These are phyloP conservation scores for Habrosyne pyritoides DNA, from an alignment of 2,888 invertebrate genomes.

Conservation along the genomic window DNA sequence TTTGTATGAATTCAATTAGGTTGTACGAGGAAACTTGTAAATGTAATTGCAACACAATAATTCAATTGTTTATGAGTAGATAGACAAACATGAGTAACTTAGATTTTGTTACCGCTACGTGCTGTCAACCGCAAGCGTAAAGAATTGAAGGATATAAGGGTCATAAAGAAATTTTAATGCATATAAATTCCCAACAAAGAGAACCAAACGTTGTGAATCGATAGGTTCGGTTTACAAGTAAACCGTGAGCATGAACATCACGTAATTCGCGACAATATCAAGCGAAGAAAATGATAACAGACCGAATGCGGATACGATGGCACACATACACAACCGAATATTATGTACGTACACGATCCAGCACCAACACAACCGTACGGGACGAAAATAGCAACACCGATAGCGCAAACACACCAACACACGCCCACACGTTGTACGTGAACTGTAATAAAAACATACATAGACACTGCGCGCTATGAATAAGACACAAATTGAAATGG, in stretches of 20 bases:
- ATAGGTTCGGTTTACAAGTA: conserved; percentile 17
- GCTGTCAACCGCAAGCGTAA: not conserved
- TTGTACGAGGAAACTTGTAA: not conserved
- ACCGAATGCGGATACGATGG: conserved; percentile 70
- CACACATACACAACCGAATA: conserved; percentile 45
- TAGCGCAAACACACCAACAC: conserved; percentile 82
- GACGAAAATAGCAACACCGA: conserved; percentile 76
- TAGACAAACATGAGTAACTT: conserved; percentile 6
- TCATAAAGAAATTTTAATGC: not conserved
- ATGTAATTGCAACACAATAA: not conserved
- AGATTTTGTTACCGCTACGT: not conserved
- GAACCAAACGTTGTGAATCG: not conserved
- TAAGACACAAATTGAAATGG: conserved; percentile 74
- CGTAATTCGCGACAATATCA: conserved; percentile 61
- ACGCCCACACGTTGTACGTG: conserved; percentile 77
- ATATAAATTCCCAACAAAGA: not conserved
- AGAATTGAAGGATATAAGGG: too few species aligned
- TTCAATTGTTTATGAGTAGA: conserved; percentile 3
- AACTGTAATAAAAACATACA: conserved; percentile 81
- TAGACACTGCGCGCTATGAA: conserved; percentile 68
- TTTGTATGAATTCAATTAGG: not conserved
- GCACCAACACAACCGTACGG: conserved; percentile 46
- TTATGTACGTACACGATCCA: conserved; percentile 38
- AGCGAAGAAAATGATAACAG: conserved; percentile 73
- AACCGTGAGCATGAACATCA: conserved; percentile 38